phyloP scores from a whole-genome alignment of 2,113 vertebrate genomes.

The Natator depressus region DNA sequence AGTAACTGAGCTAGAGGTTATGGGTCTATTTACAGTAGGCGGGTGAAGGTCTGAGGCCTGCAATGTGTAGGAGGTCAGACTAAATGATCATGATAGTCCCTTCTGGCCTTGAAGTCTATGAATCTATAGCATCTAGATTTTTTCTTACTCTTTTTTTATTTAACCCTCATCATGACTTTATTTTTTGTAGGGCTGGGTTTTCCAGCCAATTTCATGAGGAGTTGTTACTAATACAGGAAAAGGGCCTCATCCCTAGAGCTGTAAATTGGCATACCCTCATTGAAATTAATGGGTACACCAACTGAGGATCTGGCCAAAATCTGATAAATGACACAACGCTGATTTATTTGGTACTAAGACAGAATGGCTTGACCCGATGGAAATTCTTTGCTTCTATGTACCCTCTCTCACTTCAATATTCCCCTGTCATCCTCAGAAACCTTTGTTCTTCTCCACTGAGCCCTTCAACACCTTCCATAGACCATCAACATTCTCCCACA shows the following conservation, averaged over 20 bases:
- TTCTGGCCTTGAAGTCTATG: too few species aligned
- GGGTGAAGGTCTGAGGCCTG: too few species aligned
- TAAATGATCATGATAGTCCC: too few species aligned
- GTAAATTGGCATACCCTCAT: not conserved
- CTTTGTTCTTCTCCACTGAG: constrained; percentile 13
- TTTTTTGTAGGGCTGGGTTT: not conserved
- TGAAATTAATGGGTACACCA: not conserved
- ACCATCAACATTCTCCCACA: not conserved
- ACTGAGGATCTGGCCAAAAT: not conserved
- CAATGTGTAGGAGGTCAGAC: too few species aligned
- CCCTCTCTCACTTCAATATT: not conserved
- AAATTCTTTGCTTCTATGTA: not conserved
- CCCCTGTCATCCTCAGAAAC: not conserved
- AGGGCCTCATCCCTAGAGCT: not conserved
- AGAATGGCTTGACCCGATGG: not conserved
- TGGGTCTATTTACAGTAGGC: too few species aligned
- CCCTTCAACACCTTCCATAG: not conserved
- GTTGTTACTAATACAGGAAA: not conserved
- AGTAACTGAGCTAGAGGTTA: too few species aligned
- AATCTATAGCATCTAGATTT: constrained; percentile 7
- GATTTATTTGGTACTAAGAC: not conserved
- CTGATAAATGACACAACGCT: not conserved
- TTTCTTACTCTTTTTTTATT: not conserved
- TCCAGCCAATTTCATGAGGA: not conserved
- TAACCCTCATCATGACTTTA: not conserved